Evolutionary conservation across 2,797 vertebrate species (phyloP), one percentile per base, ranked within the genome.

Genomic region (Pyrocephalus nanus): DNA sequence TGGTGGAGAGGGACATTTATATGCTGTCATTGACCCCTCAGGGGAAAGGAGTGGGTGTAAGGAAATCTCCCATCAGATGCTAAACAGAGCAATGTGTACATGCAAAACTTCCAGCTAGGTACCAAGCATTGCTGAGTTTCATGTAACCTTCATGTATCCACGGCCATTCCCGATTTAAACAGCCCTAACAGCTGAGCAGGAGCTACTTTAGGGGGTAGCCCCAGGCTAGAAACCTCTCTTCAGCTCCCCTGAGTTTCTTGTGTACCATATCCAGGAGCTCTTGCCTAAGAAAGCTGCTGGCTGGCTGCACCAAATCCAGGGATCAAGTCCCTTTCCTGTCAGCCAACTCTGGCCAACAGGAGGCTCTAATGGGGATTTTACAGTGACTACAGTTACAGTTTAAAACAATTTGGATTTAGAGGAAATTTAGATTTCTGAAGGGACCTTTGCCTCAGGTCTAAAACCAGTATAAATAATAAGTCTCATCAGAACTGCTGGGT

Each of bases 191-290:
- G 58, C 43, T 62, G 58, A 62, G 40, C 8, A n/a, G 74, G 19
- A 53, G 45, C 48, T 48, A 40, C 58, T 71, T 40, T 47, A n/a
- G 48, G 32, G 45, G 4, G 43, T 22, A 3, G 54, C 58, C 45
- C 23, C 4, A 34, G 34, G n/a, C 19, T 38, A 66, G 25, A 64
- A 77, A 40, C 40, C 21, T 51, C 47, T 25, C 66, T 51, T 12
- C 64, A 82, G 34, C 32, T 85, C 12, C 30, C 2, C 0, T 1
- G 6, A 21, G 18, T 20, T 81, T 61, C 50, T 81, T 2, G 0
- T 50, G 16, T 15, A 61, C 13, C 15, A 36, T 16, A 47, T 47
- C 26, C 51, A 69, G 43, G 15, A 85, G 22, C 30, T 92, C 60
- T 69, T 58, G 18, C 20, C 45, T 45, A 74, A 23, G 36, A 29